Evolutionary conservation across 2,888 invertebrate species (phyloP), one percentile per base, ranked within the genome.

Genomic region (Chrysopilus asiliformis): DNA sequence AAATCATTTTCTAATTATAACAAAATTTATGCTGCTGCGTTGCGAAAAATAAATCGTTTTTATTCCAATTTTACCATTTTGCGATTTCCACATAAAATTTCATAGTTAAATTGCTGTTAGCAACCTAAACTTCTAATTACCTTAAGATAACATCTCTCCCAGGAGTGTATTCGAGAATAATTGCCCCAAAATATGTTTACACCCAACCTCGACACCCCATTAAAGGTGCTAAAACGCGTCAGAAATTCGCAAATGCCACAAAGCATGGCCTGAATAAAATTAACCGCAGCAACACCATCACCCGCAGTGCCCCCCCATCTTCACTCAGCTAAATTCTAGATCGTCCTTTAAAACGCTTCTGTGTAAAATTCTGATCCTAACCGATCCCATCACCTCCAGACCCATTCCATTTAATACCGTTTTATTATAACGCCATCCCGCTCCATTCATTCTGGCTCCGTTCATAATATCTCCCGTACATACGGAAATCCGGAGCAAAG

Each of bases 211-310:
- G 34, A 34, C 38, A 43, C 42, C 36, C 36, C 35, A 40, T 43
- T 43, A 43, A 36, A 40, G 42, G 42, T 43, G 42, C 31, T 40
- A 40, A 43, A 43, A 42, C 34, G 36, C 37, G 39, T 39, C 34
- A 31, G 39, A 39, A 42, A 42, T 40, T 36, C 37, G 20, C 31
- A 42, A 39, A 32, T 32, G 27, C 18, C 13, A 25, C 10, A n/a
- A 27, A 18, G 38, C 42, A 32, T 34, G 39, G 33, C 39, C 38
- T 42, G 42, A 42, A 42, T 42, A 39, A 40, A 42, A 38, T 42
- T 40, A 42, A 42, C 42, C 42, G 38, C 42, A 35, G 15, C 29
- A 32, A 28, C 32, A 20, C 25, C 27, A 27, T 6, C 13, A 24
- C 4, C 9, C 24, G 24, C 24, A 14, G 13, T 4, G n/a, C 3